Percentiles rank a stretch among this genome's conserved stretches.
These are phyloP conservation scores for Columbina picui DNA, from an alignment of 2,113 vertebrate genomes.

Conservation along the genomic window DNA sequence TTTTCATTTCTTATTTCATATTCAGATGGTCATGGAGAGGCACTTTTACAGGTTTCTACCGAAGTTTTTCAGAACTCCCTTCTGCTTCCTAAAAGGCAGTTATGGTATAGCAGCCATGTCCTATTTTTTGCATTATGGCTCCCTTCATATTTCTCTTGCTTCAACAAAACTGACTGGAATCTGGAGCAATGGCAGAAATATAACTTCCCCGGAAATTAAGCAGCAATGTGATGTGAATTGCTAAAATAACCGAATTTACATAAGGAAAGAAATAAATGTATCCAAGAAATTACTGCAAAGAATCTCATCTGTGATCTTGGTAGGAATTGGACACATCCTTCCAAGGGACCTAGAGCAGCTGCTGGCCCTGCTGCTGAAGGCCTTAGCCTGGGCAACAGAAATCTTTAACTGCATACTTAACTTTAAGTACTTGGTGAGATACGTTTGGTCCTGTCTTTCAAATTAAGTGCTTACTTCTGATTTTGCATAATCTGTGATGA, in stretches of 20 bases:
- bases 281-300: not conserved
- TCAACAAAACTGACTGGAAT: not conserved
- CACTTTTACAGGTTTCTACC: not conserved
- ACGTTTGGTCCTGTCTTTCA: not conserved
- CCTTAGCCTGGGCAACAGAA: not conserved
- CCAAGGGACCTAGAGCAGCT: not conserved
- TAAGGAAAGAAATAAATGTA: not conserved
- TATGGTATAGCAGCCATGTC: not conserved
- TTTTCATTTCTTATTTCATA: constrained; percentile 9
- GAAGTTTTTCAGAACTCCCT: not conserved
- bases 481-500: not conserved
- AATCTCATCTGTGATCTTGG: not conserved
- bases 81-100: not conserved
- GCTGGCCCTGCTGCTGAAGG: not conserved
- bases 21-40: not conserved
- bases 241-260: not conserved
- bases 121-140: not conserved
- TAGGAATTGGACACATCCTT: not conserved
- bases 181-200: not conserved
- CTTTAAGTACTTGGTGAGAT: not conserved
- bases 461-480: not conserved
- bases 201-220: not conserved
- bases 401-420: not conserved
- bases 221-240: not conserved
- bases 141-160: not conserved